These are phyloP conservation scores for Malachius bipustulatus DNA, from an alignment of 2,888 invertebrate species.

Conservation along the genomic window DNA sequence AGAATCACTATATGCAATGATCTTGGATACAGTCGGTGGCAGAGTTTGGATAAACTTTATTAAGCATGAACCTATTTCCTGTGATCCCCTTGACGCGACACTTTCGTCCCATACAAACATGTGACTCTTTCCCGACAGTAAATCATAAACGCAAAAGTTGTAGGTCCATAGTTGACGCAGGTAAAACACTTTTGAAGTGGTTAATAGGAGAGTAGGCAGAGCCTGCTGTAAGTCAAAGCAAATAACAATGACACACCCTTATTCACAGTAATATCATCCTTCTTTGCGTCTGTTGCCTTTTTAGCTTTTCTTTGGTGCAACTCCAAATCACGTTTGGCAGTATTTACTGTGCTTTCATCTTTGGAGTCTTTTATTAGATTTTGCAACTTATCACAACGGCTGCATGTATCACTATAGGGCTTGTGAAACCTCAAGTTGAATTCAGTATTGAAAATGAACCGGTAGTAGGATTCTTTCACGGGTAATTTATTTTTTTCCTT, in stretches of 20 bases:
- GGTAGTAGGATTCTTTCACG: too few species aligned
- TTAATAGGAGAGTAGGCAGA: slow-evolving; percentile 17
- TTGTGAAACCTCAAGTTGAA: too few species aligned
- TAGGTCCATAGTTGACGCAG: slow-evolving; percentile 19
- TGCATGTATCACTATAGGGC: too few species aligned
- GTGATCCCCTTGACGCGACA: too few species aligned
- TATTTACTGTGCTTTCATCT: slow-evolving; percentile 8
- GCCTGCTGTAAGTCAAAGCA: slow-evolving; percentile 20
- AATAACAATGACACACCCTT: slow-evolving; percentile 8
- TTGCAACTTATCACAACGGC: too few species aligned
- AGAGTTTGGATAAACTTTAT: slow-evolving; percentile 13
- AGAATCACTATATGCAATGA: slow-evolving; percentile 17
- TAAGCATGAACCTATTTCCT: too few species aligned
- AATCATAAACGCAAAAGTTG: slow-evolving; percentile 17
- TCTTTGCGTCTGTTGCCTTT: slow-evolving; percentile 10
- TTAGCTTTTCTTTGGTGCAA: slow-evolving; percentile 12
- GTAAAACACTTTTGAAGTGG: slow-evolving; percentile 17
- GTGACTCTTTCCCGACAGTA: slow-evolving; percentile 12
- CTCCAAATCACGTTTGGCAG: slow-evolving; percentile 7
- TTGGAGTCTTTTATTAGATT: slow-evolving; percentile 10
- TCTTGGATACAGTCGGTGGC: slow-evolving; percentile 13
- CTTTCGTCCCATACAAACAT: too few species aligned
- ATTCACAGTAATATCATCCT: too few species aligned
- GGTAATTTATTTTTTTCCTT: too few species aligned
- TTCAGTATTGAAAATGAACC: too few species aligned